These are phyloP conservation scores for Tipula helvola DNA, from an alignment of 2,888 invertebrate species.

Conservation along the genomic window DNA sequence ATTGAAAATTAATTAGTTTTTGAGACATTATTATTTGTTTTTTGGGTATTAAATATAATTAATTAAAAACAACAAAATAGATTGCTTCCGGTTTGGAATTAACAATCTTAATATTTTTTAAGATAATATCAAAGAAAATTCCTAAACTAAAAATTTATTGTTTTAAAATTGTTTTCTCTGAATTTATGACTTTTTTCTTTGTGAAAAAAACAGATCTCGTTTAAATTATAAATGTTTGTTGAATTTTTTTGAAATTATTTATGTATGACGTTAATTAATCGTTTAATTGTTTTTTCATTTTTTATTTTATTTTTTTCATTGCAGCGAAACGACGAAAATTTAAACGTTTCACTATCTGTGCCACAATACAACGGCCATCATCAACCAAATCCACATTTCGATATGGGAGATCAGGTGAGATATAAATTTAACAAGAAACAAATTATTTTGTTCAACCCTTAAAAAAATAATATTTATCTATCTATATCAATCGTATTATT, in stretches of 20 bases:
- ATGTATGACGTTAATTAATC: neutral
- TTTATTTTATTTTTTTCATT: neutral
- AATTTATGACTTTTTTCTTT: neutral
- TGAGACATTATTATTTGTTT: neutral
- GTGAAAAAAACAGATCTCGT: neutral
- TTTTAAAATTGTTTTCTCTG: neutral
- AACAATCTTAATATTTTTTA: neutral
- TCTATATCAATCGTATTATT: neutral
- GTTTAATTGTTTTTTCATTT: neutral
- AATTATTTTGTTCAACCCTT: neutral
- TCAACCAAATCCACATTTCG: slow-evolving; percentile 8
- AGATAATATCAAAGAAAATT: neutral
- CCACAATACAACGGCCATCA: slow-evolving; percentile 11
- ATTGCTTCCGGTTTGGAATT: neutral
- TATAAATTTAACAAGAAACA: neutral
- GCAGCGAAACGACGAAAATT: slow-evolving; percentile 11
- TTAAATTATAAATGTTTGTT: neutral
- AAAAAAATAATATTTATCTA: neutral
- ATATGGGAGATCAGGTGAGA: slow-evolving; percentile 10
- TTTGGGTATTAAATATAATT: neutral
- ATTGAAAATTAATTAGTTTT: neutral
- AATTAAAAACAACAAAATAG: neutral
- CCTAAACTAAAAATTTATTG: neutral
- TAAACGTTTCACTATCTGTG: slow-evolving; percentile 11
- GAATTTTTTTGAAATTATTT: neutral